Evolutionary conservation across 2,888 invertebrate genomes (phyloP), one percentile per base, ranked within the genome.

Genomic region (Apantesis nais): DNA sequence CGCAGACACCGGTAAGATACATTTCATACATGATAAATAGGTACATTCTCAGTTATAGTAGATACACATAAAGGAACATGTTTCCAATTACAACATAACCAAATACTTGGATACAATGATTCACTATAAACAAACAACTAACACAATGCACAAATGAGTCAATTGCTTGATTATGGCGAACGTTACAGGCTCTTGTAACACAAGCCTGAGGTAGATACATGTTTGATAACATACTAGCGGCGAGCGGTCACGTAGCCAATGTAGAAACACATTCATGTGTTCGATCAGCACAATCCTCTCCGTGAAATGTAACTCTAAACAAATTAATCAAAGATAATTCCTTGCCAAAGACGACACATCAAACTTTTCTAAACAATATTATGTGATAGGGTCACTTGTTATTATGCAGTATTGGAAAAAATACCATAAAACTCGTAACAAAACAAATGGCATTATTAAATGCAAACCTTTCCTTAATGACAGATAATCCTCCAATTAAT

Each of bases 1-100:
- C 89, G 95, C 34, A 89, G 94, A 74, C 93, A 95, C 92, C 90
- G 95, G 95, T 94, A 86, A 62, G 34, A 55, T 9, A n/a, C n/a
- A n/a, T 25, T 65, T 34, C 0, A 37, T 62, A 25, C 16, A 22
- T 31, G 31, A 62, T n/a, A 58, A 16, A 25, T 39, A 44, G 12
- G 37, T 44, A 44, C 29, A 29, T 7, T 29, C 16, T 44, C 31
- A 60, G 4, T 29, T 22, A 48, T 25, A 39, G 39, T 39, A 58
- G 19, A 55, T 29, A 58, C 58, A 58, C 55, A 29, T 16, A 29
- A 58, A 1, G 16, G 1, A 58, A 55, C n/a, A 25, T 58, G 29
- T 58, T 58, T 29, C 58, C 25, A 25, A 55, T 48, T 31, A 63
- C 19, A 66, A 61, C 31, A 44, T 22, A 61, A 39, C 34, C 29